Evolutionary conservation across 2,113 vertebrate genomes (phyloP).

Genomic region (Ailuropoda melanoleuca): DNA sequence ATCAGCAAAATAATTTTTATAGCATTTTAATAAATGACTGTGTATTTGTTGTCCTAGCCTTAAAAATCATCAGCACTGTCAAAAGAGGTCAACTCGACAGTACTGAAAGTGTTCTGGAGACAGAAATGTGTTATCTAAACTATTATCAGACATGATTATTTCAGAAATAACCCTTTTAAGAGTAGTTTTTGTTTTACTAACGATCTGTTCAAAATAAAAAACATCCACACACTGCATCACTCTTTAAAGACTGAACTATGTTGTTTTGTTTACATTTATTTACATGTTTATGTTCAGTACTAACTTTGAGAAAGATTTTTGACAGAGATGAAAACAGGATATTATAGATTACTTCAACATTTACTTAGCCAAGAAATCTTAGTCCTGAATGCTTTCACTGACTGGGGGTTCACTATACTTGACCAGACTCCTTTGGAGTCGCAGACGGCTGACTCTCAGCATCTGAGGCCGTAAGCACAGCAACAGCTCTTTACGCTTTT

Average conservation of each 20-base stretch:
- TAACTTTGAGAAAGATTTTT: not conserved
- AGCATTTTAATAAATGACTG: not conserved
- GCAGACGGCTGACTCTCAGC: not conserved
- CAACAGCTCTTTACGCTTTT: not conserved
- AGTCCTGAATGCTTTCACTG: not conserved
- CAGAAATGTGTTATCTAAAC: not conserved
- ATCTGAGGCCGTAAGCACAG: not conserved
- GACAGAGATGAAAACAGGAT: not conserved
- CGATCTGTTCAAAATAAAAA: not conserved
- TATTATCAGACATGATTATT: not conserved
- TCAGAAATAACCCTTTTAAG: not conserved
- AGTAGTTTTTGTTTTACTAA: not conserved
- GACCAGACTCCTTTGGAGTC: not conserved
- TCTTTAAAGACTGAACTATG: not conserved
- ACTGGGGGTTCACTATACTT: not conserved
- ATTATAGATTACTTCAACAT: not conserved
- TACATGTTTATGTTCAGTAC: not conserved
- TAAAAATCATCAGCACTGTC: not conserved
- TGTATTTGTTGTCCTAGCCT: not conserved
- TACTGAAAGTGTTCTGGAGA: not conserved
- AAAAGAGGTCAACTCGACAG: not conserved
- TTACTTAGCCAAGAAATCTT: not conserved
- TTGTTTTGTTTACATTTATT: not conserved
- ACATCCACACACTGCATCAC: not conserved
- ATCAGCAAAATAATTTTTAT: not conserved